Percentiles rank a stretch among this genome's conserved stretches.
phyloP scores from a whole-genome alignment of 2,113 vertebrate species.

The Myrmophylax atrothorax region DNA sequence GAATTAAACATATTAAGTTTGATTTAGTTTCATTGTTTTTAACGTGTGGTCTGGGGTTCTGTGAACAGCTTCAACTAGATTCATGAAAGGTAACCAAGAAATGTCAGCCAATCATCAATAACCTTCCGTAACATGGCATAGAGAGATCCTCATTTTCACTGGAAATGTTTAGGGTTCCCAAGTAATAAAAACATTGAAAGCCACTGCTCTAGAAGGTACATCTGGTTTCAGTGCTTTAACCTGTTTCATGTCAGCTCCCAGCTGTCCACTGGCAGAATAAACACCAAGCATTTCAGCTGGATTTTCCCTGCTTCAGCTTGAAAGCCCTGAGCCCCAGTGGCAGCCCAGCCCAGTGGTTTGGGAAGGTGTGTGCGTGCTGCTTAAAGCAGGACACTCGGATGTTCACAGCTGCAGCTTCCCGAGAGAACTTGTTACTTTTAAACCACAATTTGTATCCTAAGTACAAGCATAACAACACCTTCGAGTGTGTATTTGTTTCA shows the following conservation, averaged over 20 bases:
- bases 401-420: neutral
- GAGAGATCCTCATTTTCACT: neutral
- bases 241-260: conserved; percentile 20
- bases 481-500: neutral
- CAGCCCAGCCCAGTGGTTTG: accelerated
- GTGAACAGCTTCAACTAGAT: neutral
- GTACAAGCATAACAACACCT: neutral
- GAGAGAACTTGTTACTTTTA: neutral
- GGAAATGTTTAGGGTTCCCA: neutral
- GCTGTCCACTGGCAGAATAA: conserved; percentile 7
- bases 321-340: neutral
- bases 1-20: neutral
- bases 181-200: conserved; percentile 15
- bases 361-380: accelerated
- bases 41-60: neutral
- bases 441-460: neutral
- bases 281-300: neutral
- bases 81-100: neutral
- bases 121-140: neutral
- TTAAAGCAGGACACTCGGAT: neutral
- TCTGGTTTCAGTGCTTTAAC: conserved; percentile 15
- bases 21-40: neutral
- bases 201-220: neutral
- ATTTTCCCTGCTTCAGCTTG: neutral
- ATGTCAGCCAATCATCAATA: neutral